Evolutionary conservation across 2,888 invertebrate species (phyloP), one percentile per base, ranked within the genome.

Genomic region (Glyphotaelius pellucidus): DNA sequence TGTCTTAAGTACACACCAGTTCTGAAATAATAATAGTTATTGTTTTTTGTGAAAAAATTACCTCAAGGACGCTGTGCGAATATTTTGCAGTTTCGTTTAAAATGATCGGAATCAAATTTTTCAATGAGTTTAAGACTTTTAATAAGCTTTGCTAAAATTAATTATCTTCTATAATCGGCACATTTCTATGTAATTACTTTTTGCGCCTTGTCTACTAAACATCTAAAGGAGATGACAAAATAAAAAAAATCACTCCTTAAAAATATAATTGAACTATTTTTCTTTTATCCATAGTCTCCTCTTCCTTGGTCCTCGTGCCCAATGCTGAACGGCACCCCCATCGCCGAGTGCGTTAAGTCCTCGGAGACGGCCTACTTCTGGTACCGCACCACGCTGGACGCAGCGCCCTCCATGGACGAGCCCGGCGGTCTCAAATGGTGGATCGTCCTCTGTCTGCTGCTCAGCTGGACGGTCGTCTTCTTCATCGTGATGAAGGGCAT

Each of bases 401-500:
- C 98, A 80, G 97, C 99, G 0, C 98, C 98, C 25, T 97, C 97
- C 92, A 98, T 99, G 94, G 98, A 98, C 38, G 97, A 98, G 84
- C 97, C 98, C 0, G 98, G 98, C 52, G 97, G 97, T 38, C 97
- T 99, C 11, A 97, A 98, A 94, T 99, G 98, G 98, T 99, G 99
- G 98, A 99, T 99, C 95, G 98, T 98, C 0, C 95, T 98, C 67
- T 99, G 99, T 94, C 96, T 99, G 88, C 95, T 98, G 92, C 96
- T 99, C 52, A 98, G 99, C 35, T 99, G 99, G 99, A 95, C 97
- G 89, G 96, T 99, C 93, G 99, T 99, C 52, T 99, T 98, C 96
- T 98, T 98, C 94, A 99, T 99, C 94, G 98, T 99, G 86, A 99
- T 99, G 98, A 98, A 98, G 95, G 99, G 99, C 88, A 99, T 99